Evolutionary conservation across 2,113 vertebrate genomes (phyloP), one percentile per base, ranked within the genome.

Genomic region (Dendrocopos noguchii): DNA sequence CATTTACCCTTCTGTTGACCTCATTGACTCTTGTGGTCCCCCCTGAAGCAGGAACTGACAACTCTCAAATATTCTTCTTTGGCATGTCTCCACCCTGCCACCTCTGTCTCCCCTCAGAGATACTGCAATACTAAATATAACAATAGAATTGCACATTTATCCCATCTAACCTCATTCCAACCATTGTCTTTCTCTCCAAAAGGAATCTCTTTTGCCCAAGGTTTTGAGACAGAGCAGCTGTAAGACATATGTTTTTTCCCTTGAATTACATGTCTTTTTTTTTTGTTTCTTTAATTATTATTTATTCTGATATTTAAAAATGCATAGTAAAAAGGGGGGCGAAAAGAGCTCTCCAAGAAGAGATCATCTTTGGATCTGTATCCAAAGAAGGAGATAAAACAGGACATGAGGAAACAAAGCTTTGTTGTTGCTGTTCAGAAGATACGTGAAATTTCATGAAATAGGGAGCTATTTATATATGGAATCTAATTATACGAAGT

Each of bases 321-420:
- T 42, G 6, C 17, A 46, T 73, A 70, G 72, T 87, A 70, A 82
- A 81, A 34, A 82, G 50, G 6, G 14, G 21, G 18, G 2, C 9
- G 42, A 71, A 74, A 84, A 66, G 18, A 82, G 47, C 53, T 57
- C 42, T 88, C 57, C 79, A 25, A 80, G 31, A 60, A 92, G 17
- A 46, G 78, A 59, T 55, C 75, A 34, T 64, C 66, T 88, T 80
- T 79, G 52, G 39, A 84, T 67, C 59, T 68, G 17, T 22, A 70
- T 65, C 88, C 66, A 84, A 73, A 60, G 21, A 42, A 73, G 59
- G 18, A 94, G 55, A 84, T 86, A 27, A 94, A 95, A 90, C 28
- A 75, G 71, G 29, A 76, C 50, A 79, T 7, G 1, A 60, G 72
- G 39, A 87, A 91, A 81, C 63, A 95, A 4, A 66, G 31, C 8